phyloP scores from a whole-genome alignment of 1,140 invertebrate species.

The Diorhabda sublineata region DNA sequence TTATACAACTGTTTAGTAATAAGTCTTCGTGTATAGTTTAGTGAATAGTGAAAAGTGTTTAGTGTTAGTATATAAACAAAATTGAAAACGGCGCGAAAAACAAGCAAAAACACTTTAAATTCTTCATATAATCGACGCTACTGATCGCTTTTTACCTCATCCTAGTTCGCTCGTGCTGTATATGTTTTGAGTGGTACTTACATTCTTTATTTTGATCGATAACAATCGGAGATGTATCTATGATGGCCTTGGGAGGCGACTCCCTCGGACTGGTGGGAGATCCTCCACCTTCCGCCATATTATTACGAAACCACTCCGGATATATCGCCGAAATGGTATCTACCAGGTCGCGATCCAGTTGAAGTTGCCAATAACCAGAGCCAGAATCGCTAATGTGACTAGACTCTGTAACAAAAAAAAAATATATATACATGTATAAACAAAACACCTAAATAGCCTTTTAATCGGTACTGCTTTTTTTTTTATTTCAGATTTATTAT shows the following conservation, averaged over 20 bases:
- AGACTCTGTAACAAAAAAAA: conserved; percentile 63
- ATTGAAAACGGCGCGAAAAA: no score
- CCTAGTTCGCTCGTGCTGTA: no score
- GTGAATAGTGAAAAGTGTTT: no score
- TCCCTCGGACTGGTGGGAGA: conserved; percentile 38
- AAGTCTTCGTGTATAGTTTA: no score
- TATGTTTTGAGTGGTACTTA: conserved; percentile 53
- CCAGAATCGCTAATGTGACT: conserved; percentile 71
- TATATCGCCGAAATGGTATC: conserved; percentile 85
- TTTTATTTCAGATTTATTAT: no score
- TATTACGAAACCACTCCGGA: conserved; percentile 81
- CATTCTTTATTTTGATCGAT: conserved; percentile 98
- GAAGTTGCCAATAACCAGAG: conserved; percentile 82
- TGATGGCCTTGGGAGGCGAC: conserved; percentile 81
- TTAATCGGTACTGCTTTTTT: no score
- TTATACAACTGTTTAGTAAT: no score
- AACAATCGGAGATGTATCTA: conserved; percentile 84
- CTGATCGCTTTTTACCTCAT: no score
- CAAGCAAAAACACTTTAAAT: no score
- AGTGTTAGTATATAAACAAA: no score
- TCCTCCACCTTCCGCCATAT: conserved; percentile 60
- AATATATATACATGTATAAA: not conserved
- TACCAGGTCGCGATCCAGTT: conserved; percentile 83
- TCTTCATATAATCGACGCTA: no score
- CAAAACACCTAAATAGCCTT: no score